Evolutionary conservation across 1,140 invertebrate genomes (phyloP), one percentile per base, ranked within the genome.

Genomic region (Rhopalosiphum maidis): DNA sequence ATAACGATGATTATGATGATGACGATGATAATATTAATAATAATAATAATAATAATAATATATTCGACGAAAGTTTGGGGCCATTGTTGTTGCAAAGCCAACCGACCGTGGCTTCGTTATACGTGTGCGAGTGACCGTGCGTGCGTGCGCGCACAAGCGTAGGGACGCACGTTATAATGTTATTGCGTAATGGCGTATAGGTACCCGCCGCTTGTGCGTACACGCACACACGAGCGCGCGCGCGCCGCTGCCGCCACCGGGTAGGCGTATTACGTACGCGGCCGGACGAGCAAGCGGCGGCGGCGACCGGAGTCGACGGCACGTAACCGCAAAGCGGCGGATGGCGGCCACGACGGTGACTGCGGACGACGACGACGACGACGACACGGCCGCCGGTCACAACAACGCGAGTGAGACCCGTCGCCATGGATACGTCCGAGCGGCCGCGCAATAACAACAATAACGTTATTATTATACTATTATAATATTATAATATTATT

Each of bases 181-280:
- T 55, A 25, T 77, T 89, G 48, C 88, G 51, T 55, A 89, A 89
- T 89, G 88, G 88, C 88, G 88, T 55, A 55, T 9, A 41, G 4
- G n/a, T 54, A 15, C 48, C 9, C 46, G 41, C 11, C 46, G 30
- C 46, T 43, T 18, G 37, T 85, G 37, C 25, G 9, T 30, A 22
- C 46, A 18, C 43, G 30, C 37, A 85, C 82, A 23, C 43, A 30
- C 25, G 23, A 18, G 1, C 87, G 46, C n/a, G 48, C 0, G 23
- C 48, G 35, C 48, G 18, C 22, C 85, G 48, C 43, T n/a, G 30
- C 60, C 60, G 15, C 25, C 41, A 37, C 85, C 11, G 85, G 85
- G 41, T 41, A 37, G 83, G 82, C 35, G 22, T 85, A 41, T 37
- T 37, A 37, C 41, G 41, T 41, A 86, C 85, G 85, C n/a, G 41